These are phyloP conservation scores for Pterostichus niger DNA, from an alignment of 2,888 invertebrate genomes.

Conservation along the genomic window DNA sequence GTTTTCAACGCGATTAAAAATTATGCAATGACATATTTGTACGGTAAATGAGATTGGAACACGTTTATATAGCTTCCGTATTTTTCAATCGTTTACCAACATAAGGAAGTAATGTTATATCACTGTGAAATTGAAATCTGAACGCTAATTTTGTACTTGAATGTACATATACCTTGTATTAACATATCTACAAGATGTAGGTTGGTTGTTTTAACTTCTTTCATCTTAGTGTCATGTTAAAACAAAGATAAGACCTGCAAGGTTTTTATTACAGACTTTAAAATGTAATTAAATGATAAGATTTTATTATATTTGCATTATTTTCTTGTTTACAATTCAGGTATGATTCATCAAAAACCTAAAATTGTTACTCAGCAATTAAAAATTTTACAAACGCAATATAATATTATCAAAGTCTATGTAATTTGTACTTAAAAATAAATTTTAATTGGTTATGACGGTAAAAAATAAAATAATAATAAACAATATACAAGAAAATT, in stretches of 20 bases:
- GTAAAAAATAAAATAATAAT: constrained; percentile 1
- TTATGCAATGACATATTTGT: not conserved
- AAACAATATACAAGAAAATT: constrained; percentile 17
- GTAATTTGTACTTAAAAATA: not conserved
- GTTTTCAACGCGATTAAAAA: constrained; percentile 4
- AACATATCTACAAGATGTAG: too few relatives aligned
- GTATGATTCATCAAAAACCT: not conserved
- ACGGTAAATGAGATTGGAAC: too few relatives aligned
- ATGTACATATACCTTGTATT: too few relatives aligned
- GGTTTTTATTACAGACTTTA: not conserved
- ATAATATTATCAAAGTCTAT: not conserved
- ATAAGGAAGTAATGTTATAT: too few relatives aligned
- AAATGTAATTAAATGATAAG: constrained; percentile 10
- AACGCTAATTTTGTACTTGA: too few relatives aligned
- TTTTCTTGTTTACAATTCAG: not conserved
- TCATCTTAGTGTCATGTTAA: too few relatives aligned
- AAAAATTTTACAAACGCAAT: not conserved
- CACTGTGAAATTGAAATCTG: too few relatives aligned
- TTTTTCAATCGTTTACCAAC: too few relatives aligned
- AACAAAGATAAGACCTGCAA: too few relatives aligned
- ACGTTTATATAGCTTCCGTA: too few relatives aligned
- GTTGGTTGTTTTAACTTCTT: too few relatives aligned
- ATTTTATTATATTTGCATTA: constrained; percentile 41
- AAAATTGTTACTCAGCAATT: constrained; percentile 16
- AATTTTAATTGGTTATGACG: not conserved